phyloP scores from a whole-genome alignment of 2,113 vertebrate species.

The Phylloscopus trochilus region DNA sequence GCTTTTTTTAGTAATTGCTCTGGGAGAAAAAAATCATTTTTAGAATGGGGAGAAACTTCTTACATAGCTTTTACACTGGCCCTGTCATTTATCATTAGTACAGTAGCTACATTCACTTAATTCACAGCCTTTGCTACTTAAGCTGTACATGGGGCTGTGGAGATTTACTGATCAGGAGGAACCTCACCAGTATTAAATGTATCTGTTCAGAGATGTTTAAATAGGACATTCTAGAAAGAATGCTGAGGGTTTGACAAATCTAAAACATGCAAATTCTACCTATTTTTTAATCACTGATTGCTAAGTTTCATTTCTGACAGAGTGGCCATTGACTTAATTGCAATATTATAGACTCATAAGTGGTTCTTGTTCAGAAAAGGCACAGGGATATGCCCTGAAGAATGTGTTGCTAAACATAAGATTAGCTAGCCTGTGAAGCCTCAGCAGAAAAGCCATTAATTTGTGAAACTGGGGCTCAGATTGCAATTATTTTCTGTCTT shows the following conservation, averaged over 20 bases:
- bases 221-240: background rate
- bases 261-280: background rate
- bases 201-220: background rate
- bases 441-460: slow-evolving; percentile 11
- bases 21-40: rapidly evolving
- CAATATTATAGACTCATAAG: slow-evolving; percentile 4
- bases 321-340: slow-evolving; percentile 29
- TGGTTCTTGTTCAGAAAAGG: background rate
- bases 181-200: background rate
- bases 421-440: background rate
- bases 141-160: background rate
- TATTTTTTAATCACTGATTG: background rate
- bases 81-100: background rate
- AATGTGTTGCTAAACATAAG: background rate
- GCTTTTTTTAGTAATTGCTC: background rate
- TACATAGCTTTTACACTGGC: background rate
- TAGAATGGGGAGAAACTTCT: background rate
- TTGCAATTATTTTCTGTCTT: slow-evolving; percentile 38
- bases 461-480: slow-evolving; percentile 8
- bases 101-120: background rate
- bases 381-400: background rate
- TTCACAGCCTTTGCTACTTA: background rate
- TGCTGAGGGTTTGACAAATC: background rate
- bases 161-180: background rate
- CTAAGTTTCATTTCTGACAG: background rate